Evolutionary conservation across 2,797 vertebrate genomes (phyloP).

Genomic region (Protonibea diacanthus): DNA sequence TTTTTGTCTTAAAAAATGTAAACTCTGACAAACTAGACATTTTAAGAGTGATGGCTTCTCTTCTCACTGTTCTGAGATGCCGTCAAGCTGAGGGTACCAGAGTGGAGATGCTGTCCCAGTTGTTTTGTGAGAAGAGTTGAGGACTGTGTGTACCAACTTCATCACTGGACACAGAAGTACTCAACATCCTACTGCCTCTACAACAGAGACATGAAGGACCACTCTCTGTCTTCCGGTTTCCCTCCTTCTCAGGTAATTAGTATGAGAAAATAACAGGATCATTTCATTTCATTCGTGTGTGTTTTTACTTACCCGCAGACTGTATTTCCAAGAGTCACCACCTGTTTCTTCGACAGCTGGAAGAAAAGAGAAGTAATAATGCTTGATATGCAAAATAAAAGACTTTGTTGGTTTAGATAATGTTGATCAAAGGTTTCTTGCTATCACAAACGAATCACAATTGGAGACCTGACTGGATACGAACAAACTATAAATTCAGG

Average conservation of each 20-base stretch:
- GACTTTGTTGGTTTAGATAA: neutral
- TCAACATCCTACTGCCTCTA: neutral
- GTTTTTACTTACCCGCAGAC: conserved; percentile 91
- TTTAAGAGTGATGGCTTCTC: neutral
- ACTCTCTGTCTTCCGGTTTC: neutral
- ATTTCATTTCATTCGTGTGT: neutral
- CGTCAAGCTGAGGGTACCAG: neutral
- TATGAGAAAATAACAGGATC: neutral
- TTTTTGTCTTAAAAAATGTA: neutral
- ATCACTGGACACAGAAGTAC: neutral
- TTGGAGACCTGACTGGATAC: neutral
- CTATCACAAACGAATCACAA: neutral
- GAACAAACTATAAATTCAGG: neutral
- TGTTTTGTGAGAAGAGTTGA: neutral
- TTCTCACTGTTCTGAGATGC: neutral
- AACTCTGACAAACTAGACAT: neutral
- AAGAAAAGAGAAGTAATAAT: conserved; percentile 10
- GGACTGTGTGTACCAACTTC: neutral
- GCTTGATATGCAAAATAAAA: neutral
- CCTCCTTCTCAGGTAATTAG: neutral
- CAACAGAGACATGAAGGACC: neutral
- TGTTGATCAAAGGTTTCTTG: neutral
- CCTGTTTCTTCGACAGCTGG: conserved; percentile 96
- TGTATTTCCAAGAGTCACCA: conserved; percentile 99
- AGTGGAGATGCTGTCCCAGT: neutral